phyloP scores from a whole-genome alignment of 1,140 invertebrate species.

The Drosophila repleta region DNA sequence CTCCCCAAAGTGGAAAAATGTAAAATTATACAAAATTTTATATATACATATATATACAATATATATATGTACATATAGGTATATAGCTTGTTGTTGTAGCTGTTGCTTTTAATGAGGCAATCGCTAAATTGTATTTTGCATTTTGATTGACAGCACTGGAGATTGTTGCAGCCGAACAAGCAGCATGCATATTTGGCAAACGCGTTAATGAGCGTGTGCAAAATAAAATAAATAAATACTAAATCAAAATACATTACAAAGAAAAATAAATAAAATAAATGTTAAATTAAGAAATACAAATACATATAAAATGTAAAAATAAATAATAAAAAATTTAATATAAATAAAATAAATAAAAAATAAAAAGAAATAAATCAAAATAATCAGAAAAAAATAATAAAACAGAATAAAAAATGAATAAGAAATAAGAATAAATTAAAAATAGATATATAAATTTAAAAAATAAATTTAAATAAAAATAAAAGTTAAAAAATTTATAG shows the following conservation, averaged over 20 bases:
- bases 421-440: too few relatives aligned
- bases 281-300: not conserved
- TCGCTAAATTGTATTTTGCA: constrained; percentile 49
- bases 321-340: too few relatives aligned
- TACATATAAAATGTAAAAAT: too few relatives aligned
- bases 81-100: too few relatives aligned
- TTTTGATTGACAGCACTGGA: constrained; percentile 78
- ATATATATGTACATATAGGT: not conserved
- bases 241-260: too few relatives aligned
- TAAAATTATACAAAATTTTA: constrained; percentile 71
- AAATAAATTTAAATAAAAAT: not conserved
- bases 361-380: too few relatives aligned
- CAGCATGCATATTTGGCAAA: constrained; percentile 70
- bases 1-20: constrained; percentile 62
- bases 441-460: too few relatives aligned
- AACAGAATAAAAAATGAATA: too few relatives aligned
- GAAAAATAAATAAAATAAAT: too few relatives aligned
- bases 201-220: constrained; percentile 59
- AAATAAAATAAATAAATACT: not conserved
- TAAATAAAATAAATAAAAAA: too few relatives aligned
- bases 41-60: not conserved
- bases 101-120: constrained; percentile 67
- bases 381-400: too few relatives aligned
- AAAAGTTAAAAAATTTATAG: constrained; percentile 7
- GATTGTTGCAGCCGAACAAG: constrained; percentile 70